Conservation (phyloP, 2,888 invertebrate genomes). For the Drosophila borborema region DNA sequence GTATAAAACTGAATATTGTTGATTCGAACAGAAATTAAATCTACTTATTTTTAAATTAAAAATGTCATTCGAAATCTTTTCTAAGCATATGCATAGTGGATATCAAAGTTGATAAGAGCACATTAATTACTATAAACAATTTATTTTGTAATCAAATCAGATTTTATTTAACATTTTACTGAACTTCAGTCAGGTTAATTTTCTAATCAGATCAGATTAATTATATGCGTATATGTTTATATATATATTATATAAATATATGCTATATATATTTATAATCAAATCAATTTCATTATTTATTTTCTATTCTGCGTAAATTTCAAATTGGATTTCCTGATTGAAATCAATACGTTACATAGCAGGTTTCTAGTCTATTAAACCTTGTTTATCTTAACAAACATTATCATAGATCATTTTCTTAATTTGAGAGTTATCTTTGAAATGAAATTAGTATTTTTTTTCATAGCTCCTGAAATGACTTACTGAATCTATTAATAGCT, state of each 20-base stretch:
- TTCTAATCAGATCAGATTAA: background rate
- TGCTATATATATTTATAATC: no score
- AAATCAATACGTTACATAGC: background rate
- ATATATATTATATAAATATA: background rate
- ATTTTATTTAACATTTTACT: background rate
- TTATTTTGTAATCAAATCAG: background rate
- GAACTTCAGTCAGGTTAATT: background rate
- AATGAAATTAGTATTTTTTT: background rate
- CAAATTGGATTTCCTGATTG: background rate
- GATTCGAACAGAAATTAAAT: background rate
- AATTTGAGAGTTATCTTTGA: background rate
- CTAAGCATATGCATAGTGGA: background rate
- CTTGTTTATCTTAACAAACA: background rate
- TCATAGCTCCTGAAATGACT: background rate
- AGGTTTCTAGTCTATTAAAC: background rate
- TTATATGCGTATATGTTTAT: background rate
- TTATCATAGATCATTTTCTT: no score
- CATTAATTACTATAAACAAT: background rate
- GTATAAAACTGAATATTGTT: background rate
- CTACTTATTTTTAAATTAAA: background rate
- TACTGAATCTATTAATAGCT: constrained; percentile 6
- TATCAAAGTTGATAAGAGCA: background rate
- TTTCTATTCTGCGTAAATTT: background rate
- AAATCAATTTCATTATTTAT: background rate
- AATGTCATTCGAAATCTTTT: background rate